phyloP scores from a whole-genome alignment of 1,140 invertebrate genomes.

The Anoplophora glabripennis region DNA sequence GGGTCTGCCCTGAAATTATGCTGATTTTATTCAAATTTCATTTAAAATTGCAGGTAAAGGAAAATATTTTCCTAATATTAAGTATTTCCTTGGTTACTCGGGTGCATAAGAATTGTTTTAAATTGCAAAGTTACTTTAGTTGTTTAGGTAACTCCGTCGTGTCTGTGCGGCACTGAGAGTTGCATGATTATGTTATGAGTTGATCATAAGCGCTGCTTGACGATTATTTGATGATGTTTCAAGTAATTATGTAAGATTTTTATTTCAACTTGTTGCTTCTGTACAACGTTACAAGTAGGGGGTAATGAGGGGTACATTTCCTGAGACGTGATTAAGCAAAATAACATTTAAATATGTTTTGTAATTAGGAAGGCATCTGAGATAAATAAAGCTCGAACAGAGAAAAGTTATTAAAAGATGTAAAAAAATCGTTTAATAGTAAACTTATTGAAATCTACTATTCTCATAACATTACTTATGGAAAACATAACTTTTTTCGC shows the following conservation, averaged over 20 bases:
- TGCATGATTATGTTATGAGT: slow-evolving; percentile 43
- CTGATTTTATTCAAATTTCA: slow-evolving; percentile 34
- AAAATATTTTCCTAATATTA: slow-evolving; percentile 25
- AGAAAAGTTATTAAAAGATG: too few species aligned
- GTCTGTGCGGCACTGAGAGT: slow-evolving; percentile 24
- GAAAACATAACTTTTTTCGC: too few species aligned
- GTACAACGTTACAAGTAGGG: background rate
- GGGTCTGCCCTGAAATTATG: slow-evolving; percentile 19
- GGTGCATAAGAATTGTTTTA: background rate
- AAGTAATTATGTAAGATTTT: slow-evolving; percentile 42
- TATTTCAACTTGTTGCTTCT: slow-evolving; percentile 32
- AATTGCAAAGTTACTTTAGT: background rate
- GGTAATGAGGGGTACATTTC: too few species aligned
- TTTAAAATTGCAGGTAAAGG: slow-evolving; percentile 28
- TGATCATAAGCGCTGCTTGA: slow-evolving; percentile 38
- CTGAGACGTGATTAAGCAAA: too few species aligned
- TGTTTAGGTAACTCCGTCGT: background rate
- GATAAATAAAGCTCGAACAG: too few species aligned
- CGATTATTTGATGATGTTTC: slow-evolving; percentile 40
- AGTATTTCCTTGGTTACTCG: slow-evolving; percentile 9
- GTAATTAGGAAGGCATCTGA: too few species aligned
- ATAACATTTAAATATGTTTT: too few species aligned
- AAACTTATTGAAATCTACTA: too few species aligned
- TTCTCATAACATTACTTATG: too few species aligned
- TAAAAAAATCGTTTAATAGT: too few species aligned